phyloP scores from a whole-genome alignment of 2,113 vertebrate genomes.

The Hemichromis elongatus region DNA sequence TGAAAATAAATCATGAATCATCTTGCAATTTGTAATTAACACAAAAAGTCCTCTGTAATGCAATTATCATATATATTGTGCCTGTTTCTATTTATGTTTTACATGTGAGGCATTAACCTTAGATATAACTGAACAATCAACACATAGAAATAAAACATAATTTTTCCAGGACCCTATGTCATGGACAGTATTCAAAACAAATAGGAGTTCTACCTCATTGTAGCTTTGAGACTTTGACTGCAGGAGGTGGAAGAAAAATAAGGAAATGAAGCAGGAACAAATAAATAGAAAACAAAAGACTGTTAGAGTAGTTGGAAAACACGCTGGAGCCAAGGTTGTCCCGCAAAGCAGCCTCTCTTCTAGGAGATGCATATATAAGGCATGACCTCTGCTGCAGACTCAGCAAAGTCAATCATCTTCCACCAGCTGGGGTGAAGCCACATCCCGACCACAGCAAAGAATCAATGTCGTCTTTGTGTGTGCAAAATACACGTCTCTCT shows the following conservation, averaged over 20 bases:
- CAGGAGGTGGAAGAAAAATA: background rate
- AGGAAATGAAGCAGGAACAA: background rate
- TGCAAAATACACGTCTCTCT: background rate
- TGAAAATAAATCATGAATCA: background rate
- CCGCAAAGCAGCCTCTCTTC: slow-evolving; percentile 22
- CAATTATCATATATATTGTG: background rate
- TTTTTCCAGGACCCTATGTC: fast-evolving
- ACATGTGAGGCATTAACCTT: background rate
- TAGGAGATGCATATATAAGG: slow-evolving; percentile 29
- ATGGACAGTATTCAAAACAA: background rate
- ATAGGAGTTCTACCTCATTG: background rate
- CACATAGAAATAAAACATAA: fast-evolving
- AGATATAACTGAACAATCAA: background rate
- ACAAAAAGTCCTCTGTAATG: background rate
- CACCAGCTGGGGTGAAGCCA: background rate
- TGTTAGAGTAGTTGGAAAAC: background rate
- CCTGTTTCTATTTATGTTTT: fast-evolving
- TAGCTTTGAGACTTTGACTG: fast-evolving
- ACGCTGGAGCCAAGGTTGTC: slow-evolving; percentile 20
- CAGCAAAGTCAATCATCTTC: slow-evolving; percentile 44
- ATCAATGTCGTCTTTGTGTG: background rate
- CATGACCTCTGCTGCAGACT: slow-evolving; percentile 43
- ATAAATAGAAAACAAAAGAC: background rate
- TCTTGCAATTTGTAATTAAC: background rate
- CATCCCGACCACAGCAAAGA: background rate